Evolutionary conservation across 2,113 vertebrate genomes (phyloP).

Genomic region (Pteropus alecto): DNA sequence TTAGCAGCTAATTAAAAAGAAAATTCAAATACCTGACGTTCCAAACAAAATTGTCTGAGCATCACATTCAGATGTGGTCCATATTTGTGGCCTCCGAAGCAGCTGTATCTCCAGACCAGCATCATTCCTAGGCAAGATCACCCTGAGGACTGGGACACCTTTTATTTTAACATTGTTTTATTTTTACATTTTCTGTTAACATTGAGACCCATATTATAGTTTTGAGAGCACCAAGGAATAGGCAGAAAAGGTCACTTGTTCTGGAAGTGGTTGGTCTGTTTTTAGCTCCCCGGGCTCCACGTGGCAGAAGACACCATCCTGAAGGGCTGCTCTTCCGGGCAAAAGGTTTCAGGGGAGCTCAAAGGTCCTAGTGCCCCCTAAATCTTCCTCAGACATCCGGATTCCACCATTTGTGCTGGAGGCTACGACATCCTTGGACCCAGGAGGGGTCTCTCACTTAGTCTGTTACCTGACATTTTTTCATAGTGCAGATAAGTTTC

Average conservation of each 20-base stretch:
- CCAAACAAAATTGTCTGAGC: not conserved
- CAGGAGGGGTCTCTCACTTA: not conserved
- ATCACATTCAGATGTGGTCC: not conserved
- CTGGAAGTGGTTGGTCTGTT: not conserved
- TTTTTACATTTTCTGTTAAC: not conserved
- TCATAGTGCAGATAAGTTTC: not conserved
- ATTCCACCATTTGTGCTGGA: not conserved
- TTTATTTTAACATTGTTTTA: not conserved
- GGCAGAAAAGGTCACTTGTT: not conserved
- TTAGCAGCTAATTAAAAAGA: not conserved
- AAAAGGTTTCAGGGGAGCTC: not conserved
- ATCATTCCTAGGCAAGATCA: not conserved
- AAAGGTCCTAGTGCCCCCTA: not conserved
- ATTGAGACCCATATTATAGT: not conserved
- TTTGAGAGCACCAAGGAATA: not conserved
- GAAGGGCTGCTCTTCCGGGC: not conserved
- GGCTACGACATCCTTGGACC: not conserved
- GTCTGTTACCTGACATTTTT: not conserved
- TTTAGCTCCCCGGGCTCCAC: not conserved
- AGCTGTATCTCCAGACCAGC: not conserved
- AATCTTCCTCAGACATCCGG: not conserved
- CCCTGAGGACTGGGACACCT: not conserved
- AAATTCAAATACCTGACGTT: not conserved
- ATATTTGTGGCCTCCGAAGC: not conserved
- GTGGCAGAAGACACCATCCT: not conserved